These are phyloP conservation scores for Temnothorax unifasciatus DNA, from an alignment of 2,888 invertebrate genomes.

Conservation along the genomic window DNA sequence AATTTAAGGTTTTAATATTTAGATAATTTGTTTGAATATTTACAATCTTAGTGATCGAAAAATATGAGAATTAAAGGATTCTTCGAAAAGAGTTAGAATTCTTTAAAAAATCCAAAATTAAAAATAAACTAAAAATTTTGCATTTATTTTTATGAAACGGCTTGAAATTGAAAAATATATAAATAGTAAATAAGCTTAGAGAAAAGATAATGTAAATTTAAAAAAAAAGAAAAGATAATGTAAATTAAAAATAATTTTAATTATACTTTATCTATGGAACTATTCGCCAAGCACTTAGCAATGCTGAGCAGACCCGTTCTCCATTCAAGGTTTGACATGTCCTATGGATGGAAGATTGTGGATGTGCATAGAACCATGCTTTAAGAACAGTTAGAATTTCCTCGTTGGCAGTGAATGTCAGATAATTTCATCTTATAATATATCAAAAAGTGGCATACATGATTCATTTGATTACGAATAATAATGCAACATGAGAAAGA, in stretches of 20 bases:
- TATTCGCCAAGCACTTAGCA: constrained; percentile 7
- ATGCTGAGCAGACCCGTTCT: constrained; percentile 58
- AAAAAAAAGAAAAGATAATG: constrained; percentile 33
- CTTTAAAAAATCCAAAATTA: too few relatives aligned
- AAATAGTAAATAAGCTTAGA: constrained; percentile 13
- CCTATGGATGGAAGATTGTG: constrained; percentile 36
- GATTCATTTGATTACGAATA: not conserved
- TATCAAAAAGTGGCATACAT: not conserved
- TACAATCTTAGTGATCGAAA: not conserved
- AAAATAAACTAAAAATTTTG: not conserved
- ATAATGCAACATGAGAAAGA: not conserved
- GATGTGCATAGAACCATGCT: not conserved
- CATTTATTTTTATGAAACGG: not conserved
- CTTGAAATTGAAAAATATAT: not conserved
- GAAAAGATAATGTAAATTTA: constrained; percentile 17
- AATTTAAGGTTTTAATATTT: not conserved
- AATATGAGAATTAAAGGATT: not conserved
- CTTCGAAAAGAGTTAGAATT: not conserved
- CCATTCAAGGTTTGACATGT: constrained; percentile 64
- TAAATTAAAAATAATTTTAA: constrained; percentile 2
- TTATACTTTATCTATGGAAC: constrained; percentile 20
- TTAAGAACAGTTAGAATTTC: not conserved
- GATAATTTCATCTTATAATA: not conserved
- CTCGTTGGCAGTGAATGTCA: not conserved
- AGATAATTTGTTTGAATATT: not conserved